Conservation (phyloP, 2,888 invertebrate species). For the Rhynchonema sp. region DNA sequence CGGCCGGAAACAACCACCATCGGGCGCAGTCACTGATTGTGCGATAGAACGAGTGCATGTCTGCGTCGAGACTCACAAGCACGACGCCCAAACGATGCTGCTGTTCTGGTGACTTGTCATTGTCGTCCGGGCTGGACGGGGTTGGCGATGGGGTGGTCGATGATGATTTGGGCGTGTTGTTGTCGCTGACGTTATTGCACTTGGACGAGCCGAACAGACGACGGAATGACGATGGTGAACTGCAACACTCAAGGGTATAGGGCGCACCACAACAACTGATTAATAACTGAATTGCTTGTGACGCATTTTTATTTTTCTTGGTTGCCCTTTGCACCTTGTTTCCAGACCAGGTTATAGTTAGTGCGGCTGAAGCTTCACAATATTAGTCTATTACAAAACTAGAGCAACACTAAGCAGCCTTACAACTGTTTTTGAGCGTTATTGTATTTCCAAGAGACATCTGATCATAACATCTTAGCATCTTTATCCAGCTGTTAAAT, state of each 20-base stretch:
- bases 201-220: not conserved
- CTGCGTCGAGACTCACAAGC: not conserved
- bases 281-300: too few relatives aligned
- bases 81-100: not conserved
- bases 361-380: too few relatives aligned
- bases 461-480: not conserved
- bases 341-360: too few relatives aligned
- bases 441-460: not conserved
- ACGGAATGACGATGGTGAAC: not conserved
- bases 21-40: not conserved
- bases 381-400: too few relatives aligned
- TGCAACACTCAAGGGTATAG: not conserved
- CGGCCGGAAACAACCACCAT: not conserved
- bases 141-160: too few relatives aligned
- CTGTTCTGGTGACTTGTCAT: not conserved
- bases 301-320: too few relatives aligned
- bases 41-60: not conserved
- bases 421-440: too few relatives aligned
- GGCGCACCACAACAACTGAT: too few relatives aligned
- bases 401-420: too few relatives aligned
- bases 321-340: too few relatives aligned
- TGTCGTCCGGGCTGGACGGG: too few relatives aligned
- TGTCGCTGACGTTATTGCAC: not conserved
- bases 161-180: not conserved
- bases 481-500: not conserved